Evolutionary conservation across 2,797 vertebrate genomes (phyloP).

Genomic region (Esox masquinongy): DNA sequence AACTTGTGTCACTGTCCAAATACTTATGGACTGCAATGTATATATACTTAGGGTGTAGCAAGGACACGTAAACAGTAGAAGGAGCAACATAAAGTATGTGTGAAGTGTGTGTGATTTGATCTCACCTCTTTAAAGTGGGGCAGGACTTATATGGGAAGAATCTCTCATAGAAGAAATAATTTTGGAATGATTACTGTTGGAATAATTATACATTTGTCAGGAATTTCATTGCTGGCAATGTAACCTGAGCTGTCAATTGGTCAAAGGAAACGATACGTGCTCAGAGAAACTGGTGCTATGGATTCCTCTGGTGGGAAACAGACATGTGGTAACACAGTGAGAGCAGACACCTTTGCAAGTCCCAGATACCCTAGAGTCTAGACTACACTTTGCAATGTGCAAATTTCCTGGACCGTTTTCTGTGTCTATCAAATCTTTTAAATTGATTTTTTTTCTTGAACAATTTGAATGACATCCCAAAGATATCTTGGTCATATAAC

Average conservation of each 20-base stretch:
- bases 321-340: conserved; percentile 35
- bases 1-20: too few species aligned
- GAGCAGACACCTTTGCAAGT: conserved; percentile 25
- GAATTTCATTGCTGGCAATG: background rate
- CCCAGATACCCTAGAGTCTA: background rate
- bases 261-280: background rate
- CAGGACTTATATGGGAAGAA: too few species aligned
- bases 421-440: background rate
- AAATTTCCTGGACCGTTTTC: background rate
- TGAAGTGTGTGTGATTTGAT: too few species aligned
- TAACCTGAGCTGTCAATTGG: background rate
- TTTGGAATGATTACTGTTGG: background rate
- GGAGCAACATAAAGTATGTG: too few species aligned
- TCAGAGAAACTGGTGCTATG: background rate
- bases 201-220: background rate
- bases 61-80: too few species aligned
- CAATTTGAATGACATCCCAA: conserved; percentile 3
- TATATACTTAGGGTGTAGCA: too few species aligned
- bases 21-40: too few species aligned
- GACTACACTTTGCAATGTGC: background rate
- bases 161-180: too few species aligned
- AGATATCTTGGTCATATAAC: background rate
- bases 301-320: conserved; percentile 30
- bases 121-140: too few species aligned
- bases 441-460: too few species aligned